A percentile compares a stretch with the other conserved stretches of the same genome.
These are phyloP conservation scores for Glyphotaelius pellucidus DNA, from an alignment of 2,888 invertebrate genomes.

Conservation along the genomic window DNA sequence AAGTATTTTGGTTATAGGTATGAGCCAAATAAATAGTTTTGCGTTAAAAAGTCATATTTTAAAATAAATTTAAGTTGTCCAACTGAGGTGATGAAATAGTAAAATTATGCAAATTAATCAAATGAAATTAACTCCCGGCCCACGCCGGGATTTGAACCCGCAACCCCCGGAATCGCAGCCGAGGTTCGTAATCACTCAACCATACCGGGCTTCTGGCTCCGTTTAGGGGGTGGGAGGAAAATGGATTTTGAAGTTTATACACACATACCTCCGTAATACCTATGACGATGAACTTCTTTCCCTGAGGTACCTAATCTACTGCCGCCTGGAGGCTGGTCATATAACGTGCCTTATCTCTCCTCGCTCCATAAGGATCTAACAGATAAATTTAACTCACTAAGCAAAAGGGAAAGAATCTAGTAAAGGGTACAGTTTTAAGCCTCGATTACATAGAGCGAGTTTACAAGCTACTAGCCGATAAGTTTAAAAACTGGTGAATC, in stretches of 20 bases:
- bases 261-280: background rate
- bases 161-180: too few species aligned
- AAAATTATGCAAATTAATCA: too few species aligned
- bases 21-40: too few species aligned
- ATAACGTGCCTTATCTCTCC: constrained; percentile 24
- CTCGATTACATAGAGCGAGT: too few species aligned
- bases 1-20: too few species aligned
- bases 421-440: background rate
- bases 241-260: background rate
- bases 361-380: background rate
- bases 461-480: too few species aligned
- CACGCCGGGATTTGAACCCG: too few species aligned
- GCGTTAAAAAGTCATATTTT: too few species aligned
- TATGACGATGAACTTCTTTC: background rate
- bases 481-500: too few species aligned
- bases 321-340: constrained; percentile 30
- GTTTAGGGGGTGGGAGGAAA: background rate
- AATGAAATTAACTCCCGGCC: too few species aligned
- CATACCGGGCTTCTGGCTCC: background rate
- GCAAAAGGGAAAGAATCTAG: background rate
- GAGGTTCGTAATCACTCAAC: background rate
- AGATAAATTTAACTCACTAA: background rate
- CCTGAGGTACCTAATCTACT: background rate
- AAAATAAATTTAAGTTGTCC: too few species aligned
- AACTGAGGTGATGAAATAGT: too few species aligned